phyloP scores from a whole-genome alignment of 2,888 invertebrate genomes.

The Ectemnius cavifrons region DNA sequence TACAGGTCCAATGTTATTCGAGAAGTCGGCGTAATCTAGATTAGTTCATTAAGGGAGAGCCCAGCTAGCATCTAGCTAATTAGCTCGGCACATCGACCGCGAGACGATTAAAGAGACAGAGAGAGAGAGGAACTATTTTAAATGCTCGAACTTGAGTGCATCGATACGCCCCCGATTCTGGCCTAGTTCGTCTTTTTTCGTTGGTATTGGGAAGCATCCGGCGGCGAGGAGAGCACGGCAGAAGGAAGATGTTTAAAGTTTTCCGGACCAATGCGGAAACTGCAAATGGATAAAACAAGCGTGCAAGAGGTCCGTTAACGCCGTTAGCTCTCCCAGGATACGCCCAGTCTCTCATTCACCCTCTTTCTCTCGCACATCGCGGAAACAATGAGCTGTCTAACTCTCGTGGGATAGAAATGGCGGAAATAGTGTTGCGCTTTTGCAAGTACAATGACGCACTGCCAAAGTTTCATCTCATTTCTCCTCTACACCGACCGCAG shows the following conservation, averaged over 20 bases:
- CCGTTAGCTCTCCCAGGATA: constrained; percentile 3
- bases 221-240: neutral
- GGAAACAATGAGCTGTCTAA: constrained; percentile 3
- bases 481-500: constrained; percentile 11
- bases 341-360: neutral
- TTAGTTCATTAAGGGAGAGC: constrained; percentile 23
- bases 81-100: constrained; percentile 12
- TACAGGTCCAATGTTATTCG: constrained; percentile 19
- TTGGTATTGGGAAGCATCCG: neutral
- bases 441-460: constrained; percentile 18
- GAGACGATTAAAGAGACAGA: neutral
- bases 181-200: neutral
- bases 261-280: constrained; percentile 4
- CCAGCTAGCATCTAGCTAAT: constrained; percentile 14
- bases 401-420: constrained; percentile 11
- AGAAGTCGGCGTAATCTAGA: constrained; percentile 16
- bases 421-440: constrained; percentile 8
- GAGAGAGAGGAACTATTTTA: too few relatives aligned
- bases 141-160: neutral
- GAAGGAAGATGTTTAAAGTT: constrained; percentile 13
- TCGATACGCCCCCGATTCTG: neutral
- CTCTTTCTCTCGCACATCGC: neutral
- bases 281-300: constrained; percentile 1
- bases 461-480: constrained; percentile 24
- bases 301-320: neutral